Base-by-base conservation (phyloP, 2,113 vertebrate species). In the Anhinga anhinga region DNA sequence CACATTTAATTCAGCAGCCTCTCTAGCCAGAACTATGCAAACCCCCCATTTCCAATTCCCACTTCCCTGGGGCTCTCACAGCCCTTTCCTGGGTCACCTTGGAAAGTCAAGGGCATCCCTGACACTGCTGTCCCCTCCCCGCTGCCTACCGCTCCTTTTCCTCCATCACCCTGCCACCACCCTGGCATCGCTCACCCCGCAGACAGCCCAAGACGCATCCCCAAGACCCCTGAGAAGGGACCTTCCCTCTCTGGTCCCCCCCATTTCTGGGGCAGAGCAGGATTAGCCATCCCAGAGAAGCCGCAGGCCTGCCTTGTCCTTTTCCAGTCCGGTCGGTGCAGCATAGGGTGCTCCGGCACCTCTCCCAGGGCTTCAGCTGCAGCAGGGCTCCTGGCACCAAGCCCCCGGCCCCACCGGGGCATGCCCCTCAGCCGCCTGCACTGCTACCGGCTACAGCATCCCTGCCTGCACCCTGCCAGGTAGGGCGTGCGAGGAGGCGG, bases 291-390 rank as follows among this genome's bases (percentile, higher is more conserved):
- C 50, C 50, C 2, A 27, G 38, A 80, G 49, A 42, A 87, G 56
- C 70, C 15, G 6, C 78, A 71, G 90, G 88, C 97, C 93, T 96
- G 85, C 93, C 90, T 94, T 78, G 76, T 93, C 50, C 92, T 93
- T 74, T 90, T 92, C 92, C 93, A 93, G 38, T 66, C 59, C 3
- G 18, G 32, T 20, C 5, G 15, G 67, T 2, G 8, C 82, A 90
- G 90, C 92, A 86, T 70, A 42, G 63, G 72, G 16, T 21, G 56
- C 72, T 63, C 42, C n/a, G 5, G 82, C 62, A 32, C 90, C 56
- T 30, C 62, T 82, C 40, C 58, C 53, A 13, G 49, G 32, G 44
- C 71, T 66, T 84, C 93, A 74, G 34, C 69, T 42, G 76, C 79
- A 21, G 88, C 5, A 18, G 32, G 67, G 58, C 42, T 44, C 45